A percentile compares a stretch with the other conserved stretches of the same genome.
Evolutionary conservation across 2,888 invertebrate species (phyloP).

Genomic region (Rotaria macrura): DNA sequence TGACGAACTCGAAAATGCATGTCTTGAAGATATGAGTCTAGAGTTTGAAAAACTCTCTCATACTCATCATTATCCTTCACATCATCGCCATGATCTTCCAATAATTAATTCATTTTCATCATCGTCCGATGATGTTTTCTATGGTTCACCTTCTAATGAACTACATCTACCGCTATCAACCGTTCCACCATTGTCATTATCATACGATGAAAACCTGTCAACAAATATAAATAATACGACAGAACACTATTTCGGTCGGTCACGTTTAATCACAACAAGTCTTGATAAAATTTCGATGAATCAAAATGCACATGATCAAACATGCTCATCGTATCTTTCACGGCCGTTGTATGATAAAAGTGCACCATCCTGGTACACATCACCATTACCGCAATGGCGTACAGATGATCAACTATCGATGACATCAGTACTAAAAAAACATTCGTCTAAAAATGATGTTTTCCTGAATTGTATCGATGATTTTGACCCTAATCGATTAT

Average conservation of each 20-base stretch:
- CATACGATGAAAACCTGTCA: background rate
- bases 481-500: background rate
- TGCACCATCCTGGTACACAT: background rate
- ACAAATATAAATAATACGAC: background rate
- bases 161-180: background rate
- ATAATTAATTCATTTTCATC: background rate
- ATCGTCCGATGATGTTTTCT: background rate
- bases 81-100: background rate
- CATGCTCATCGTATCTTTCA: background rate
- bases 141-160: background rate
- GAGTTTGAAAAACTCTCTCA: background rate
- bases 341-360: background rate
- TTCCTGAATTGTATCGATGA: background rate
- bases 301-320: background rate
- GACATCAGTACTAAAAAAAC: background rate
- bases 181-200: background rate
- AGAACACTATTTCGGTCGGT: background rate
- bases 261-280: background rate
- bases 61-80: too few species aligned
- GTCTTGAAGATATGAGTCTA: background rate
- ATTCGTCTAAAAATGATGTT: background rate
- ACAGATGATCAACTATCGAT: background rate
- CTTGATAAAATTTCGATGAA: background rate
- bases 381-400: constrained; percentile 18
- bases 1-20: constrained; percentile 21